These are phyloP conservation scores for Amphiprion percula DNA, from an alignment of 2,113 vertebrate species.

Conservation along the genomic window DNA sequence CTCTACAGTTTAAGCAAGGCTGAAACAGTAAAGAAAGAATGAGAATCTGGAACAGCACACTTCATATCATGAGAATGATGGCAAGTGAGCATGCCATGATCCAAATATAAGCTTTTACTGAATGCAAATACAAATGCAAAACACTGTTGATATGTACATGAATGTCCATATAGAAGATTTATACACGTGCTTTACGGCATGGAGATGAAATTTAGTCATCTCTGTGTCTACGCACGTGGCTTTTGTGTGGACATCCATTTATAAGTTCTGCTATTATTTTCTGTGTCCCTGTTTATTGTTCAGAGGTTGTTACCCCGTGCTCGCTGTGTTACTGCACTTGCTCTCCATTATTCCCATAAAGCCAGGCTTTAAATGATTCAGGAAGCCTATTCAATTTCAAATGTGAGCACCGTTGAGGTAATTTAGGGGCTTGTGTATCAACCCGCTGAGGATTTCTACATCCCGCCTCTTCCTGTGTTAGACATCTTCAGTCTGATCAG, in stretches of 20 bases:
- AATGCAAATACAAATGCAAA: slow-evolving; percentile 17
- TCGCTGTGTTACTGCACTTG: slow-evolving; percentile 42
- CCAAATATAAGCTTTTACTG: neutral
- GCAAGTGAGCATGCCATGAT: neutral
- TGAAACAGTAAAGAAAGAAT: no score
- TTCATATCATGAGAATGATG: neutral
- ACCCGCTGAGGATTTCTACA: slow-evolving; percentile 59
- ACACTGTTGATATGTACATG: neutral
- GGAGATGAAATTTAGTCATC: neutral
- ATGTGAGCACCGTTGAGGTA: slow-evolving; percentile 64
- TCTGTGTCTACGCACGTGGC: slow-evolving; percentile 26
- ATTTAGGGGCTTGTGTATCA: slow-evolving; percentile 58
- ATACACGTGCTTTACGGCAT: neutral
- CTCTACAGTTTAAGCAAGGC: neutral
- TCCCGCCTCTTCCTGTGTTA: slow-evolving; percentile 46
- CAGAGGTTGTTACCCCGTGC: slow-evolving; percentile 40
- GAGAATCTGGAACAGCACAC: neutral
- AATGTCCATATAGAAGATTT: slow-evolving; percentile 41
- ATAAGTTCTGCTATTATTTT: slow-evolving; percentile 38
- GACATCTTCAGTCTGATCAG: slow-evolving; percentile 13
- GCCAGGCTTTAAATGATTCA: slow-evolving; percentile 69
- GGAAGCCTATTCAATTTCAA: slow-evolving; percentile 71
- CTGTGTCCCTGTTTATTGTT: slow-evolving; percentile 54
- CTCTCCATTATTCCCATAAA: slow-evolving; percentile 71
- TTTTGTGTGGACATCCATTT: slow-evolving; percentile 41